These are phyloP conservation scores for Hippotragus niger DNA, from an alignment of 2,113 vertebrate genomes.

Conservation along the genomic window DNA sequence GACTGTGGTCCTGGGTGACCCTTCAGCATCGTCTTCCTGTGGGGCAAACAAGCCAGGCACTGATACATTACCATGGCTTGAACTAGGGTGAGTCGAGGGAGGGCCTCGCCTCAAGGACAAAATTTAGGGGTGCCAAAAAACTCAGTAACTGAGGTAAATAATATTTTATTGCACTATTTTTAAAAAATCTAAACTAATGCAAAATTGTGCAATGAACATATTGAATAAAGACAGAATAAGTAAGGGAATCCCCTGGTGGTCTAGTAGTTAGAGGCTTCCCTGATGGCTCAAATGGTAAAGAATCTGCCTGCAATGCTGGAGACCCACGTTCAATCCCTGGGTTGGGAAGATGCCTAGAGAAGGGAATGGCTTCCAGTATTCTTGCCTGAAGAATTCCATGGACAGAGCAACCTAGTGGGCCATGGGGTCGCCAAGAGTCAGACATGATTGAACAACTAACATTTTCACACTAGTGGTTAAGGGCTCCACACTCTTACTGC, in stretches of 20 bases:
- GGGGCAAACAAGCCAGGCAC: background rate
- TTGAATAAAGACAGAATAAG: background rate
- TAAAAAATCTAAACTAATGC: background rate
- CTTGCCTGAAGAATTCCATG: background rate
- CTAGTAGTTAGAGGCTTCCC: background rate
- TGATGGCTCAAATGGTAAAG: background rate
- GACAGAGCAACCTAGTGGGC: background rate
- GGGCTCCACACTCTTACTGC: background rate
- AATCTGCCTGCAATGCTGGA: background rate
- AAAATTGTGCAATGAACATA: background rate
- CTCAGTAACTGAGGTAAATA: background rate
- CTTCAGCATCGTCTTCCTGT: background rate
- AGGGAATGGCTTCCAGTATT: background rate
- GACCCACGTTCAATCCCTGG: background rate
- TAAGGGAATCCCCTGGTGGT: background rate
- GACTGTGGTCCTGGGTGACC: background rate
- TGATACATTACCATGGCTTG: background rate
- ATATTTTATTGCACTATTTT: background rate
- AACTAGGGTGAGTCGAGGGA: background rate
- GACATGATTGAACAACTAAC: background rate
- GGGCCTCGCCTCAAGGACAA: background rate
- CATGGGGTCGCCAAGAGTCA: fast-evolving
- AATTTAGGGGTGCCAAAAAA: background rate
- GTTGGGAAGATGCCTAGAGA: background rate
- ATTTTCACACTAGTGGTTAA: background rate